Conservation (phyloP, 2,113 vertebrate genomes). For the Pteruthius melanotis region DNA sequence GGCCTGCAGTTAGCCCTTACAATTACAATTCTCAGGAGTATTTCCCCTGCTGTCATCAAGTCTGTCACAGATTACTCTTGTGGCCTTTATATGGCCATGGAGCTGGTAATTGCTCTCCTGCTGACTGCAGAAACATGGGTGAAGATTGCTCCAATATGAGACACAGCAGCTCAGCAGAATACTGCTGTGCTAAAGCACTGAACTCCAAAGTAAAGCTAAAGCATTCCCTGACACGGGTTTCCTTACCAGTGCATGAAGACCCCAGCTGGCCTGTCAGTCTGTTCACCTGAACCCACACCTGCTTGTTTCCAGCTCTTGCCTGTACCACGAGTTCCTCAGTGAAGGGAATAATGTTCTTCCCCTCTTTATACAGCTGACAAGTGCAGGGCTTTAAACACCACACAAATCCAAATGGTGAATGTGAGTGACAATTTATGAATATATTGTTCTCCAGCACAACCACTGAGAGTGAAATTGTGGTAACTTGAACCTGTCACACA, state of each 20-base stretch:
- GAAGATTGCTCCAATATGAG: neutral
- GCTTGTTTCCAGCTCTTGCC: neutral
- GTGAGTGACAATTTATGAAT: neutral
- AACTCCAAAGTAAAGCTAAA: neutral
- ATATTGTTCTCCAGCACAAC: neutral
- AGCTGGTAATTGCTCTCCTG: neutral
- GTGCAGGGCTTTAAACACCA: neutral
- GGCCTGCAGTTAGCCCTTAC: neutral
- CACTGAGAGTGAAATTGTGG: neutral
- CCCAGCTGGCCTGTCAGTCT: neutral
- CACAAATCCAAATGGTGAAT: neutral
- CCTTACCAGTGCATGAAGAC: neutral
- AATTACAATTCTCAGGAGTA: neutral
- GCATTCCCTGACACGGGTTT: neutral
- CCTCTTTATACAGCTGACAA: neutral
- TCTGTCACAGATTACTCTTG: neutral
- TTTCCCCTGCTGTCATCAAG: conserved; percentile 39
- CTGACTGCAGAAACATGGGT: neutral
- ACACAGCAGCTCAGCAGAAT: neutral
- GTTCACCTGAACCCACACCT: neutral
- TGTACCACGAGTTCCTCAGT: neutral
- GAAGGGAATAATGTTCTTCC: neutral
- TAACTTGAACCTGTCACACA: neutral
- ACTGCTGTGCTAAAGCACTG: neutral
- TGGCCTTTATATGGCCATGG: neutral